Conservation (phyloP, 2,888 invertebrate species). For the Tipula confusa region DNA sequence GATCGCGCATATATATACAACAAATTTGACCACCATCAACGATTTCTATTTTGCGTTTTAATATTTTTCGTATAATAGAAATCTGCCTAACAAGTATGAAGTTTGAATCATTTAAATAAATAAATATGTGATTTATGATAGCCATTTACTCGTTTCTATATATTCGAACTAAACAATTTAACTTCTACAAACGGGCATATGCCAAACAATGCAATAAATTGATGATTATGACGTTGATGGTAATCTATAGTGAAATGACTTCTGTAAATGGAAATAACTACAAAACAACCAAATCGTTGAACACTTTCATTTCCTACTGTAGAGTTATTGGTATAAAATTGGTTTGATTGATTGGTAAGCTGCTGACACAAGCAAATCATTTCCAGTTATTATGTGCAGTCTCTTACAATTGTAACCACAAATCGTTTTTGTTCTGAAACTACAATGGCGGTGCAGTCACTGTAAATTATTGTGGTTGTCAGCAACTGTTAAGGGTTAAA, state of each 20-base stretch:
- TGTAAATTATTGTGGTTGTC: no score
- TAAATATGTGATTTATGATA: slow-evolving; percentile 3
- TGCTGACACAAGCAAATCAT: no score
- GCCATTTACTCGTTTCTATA: neutral
- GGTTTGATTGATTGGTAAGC: no score
- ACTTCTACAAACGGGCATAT: neutral
- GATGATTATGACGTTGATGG: neutral
- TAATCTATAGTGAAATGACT: neutral
- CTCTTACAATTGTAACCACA: no score
- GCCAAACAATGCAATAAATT: neutral
- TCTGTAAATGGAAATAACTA: neutral
- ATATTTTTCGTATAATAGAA: neutral
- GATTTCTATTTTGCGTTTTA: slow-evolving; percentile 9
- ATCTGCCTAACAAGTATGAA: neutral
- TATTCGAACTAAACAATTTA: neutral
- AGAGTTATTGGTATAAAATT: no score
- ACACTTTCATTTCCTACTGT: no score
- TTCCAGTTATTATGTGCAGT: no score
- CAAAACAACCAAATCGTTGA: no score
- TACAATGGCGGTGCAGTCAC: no score
- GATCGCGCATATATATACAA: neutral
- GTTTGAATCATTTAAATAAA: neutral
- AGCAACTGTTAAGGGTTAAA: no score
- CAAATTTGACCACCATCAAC: slow-evolving; percentile 6
- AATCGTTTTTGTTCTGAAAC: no score